A percentile compares a stretch with the other conserved stretches of the same genome.
Conservation (phyloP, 2,888 invertebrate species). For the Invenusta paracnida region DNA sequence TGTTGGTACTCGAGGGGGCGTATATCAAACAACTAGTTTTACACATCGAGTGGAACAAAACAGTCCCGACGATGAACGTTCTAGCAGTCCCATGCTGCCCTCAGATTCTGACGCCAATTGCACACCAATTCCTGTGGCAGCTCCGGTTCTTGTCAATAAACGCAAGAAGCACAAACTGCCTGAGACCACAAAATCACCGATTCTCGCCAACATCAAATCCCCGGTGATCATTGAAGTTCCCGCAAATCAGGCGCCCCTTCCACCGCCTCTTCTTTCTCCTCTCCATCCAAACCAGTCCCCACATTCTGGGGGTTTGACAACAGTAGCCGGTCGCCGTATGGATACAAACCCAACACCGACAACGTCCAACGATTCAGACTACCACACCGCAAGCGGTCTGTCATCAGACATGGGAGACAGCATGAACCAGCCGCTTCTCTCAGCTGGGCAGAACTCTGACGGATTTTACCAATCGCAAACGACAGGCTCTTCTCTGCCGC, state of each 20-base stretch:
- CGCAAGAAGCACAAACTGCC: constrained; percentile 38
- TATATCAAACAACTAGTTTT: neutral
- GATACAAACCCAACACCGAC: constrained; percentile 17
- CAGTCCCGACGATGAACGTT: constrained; percentile 66
- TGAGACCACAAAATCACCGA: neutral
- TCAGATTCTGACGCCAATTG: constrained; percentile 74
- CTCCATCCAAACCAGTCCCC: neutral
- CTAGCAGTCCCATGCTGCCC: constrained; percentile 84
- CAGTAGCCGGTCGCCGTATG: neutral
- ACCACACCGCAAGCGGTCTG: constrained; percentile 43
- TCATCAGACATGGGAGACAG: constrained; percentile 34
- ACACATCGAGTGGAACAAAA: neutral
- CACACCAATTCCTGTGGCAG: constrained; percentile 42
- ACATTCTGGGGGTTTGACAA: neutral
- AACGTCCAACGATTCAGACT: constrained; percentile 43
- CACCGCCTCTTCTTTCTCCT: constrained; percentile 41
- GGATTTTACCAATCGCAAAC: neutral
- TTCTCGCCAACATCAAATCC: constrained; percentile 31
- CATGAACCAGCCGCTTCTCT: neutral
- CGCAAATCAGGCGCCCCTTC: no score
- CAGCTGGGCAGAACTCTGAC: neutral
- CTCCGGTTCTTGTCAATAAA: constrained; percentile 46
- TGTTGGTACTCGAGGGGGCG: constrained; percentile 11
- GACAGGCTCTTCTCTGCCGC: no score
- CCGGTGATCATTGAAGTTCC: constrained; percentile 39